phyloP scores from a whole-genome alignment of 2,113 vertebrate genomes.

The Ornithorhynchus anatinus region DNA sequence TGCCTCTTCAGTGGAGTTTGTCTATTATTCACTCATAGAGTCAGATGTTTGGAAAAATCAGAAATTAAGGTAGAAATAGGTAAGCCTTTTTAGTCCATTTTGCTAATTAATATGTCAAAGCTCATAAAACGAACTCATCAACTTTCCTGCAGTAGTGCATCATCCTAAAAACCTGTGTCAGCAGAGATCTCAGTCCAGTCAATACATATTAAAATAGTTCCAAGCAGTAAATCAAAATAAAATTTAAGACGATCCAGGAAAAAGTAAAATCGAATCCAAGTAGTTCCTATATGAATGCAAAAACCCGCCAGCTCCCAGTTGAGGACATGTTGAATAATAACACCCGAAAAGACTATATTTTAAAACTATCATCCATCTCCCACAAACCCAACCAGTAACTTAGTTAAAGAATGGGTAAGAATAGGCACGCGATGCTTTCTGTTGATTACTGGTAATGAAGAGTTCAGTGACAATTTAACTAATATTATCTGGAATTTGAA shows the following conservation, averaged over 20 bases:
- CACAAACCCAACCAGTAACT: no score
- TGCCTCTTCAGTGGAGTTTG: conserved; percentile 41
- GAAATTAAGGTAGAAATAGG: conserved; percentile 84
- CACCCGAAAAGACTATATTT: no score
- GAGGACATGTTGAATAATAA: not conserved
- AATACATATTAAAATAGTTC: conserved; percentile 83
- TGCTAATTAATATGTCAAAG: conserved; percentile 96
- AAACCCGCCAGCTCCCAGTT: not conserved
- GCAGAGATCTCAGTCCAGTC: conserved; percentile 81
- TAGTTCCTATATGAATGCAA: conserved; percentile 8
- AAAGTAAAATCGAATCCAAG: conserved; percentile 57
- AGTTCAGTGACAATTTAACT: conserved; percentile 1
- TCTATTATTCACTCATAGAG: conserved; percentile 47
- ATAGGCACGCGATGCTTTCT: no score
- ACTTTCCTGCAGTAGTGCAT: conserved; percentile 78
- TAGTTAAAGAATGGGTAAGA: no score
- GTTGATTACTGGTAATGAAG: no score
- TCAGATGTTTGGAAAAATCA: conserved; percentile 79
- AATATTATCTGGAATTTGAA: conserved; percentile 21
- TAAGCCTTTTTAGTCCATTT: conserved; percentile 89
- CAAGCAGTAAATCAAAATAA: conserved; percentile 75
- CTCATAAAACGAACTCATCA: conserved; percentile 87
- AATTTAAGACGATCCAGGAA: conserved; percentile 23
- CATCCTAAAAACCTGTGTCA: conserved; percentile 80
- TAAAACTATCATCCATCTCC: no score